Base-by-base conservation (phyloP, 2,888 invertebrate species). In the Holacanthella duospinosa region DNA sequence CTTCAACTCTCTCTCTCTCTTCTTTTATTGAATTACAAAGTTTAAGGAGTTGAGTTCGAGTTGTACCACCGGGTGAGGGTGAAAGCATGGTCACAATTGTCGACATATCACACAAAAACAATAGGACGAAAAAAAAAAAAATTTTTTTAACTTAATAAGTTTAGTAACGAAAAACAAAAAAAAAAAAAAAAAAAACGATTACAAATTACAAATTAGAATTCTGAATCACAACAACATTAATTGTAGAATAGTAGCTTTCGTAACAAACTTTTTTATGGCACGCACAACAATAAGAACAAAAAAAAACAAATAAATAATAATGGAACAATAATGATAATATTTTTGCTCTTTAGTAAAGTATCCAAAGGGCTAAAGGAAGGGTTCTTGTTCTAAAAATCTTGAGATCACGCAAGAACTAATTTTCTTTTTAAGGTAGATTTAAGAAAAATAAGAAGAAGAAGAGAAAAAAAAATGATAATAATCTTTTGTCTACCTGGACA, bases 51-150 rank as follows among this genome's bases (percentile, higher is more conserved):
- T 29, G 29, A 21, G 59, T 59, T 44, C 43, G 6, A 4, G 58
- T 59, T 9, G 59, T 48, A 2, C 59, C 43, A 43, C 59, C 59
- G 21, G 59, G 59, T 25, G 59, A 59, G 6, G 59, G 59, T 26
- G 59, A 43, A 24, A 59, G 36, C 59, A 59, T 43, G 36, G 36
- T 36, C 6, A 59, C 3, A 21, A 59, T n/a, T 36, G 59, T 25
- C 9, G 59, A 59, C 59, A 59, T 59, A 6, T 9, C 36, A 12
- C 6, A 16, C 36, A n/a, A 36, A 6, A n/a, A n/a, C n/a, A n/a
- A n/a, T n/a, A n/a, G n/a, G n/a, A n/a, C 6, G 9, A 36, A 6
- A 36, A 16, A 36, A 16, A 36, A 36, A 9, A 9, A 16, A 36
- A 16, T 16, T 43, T n/a, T n/a, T n/a, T n/a, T n/a, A n/a, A n/a